Percentiles rank a stretch among this genome's conserved stretches.
These are phyloP conservation scores for Epirrhoe alternata DNA, from an alignment of 2,888 invertebrate genomes.

Conservation along the genomic window DNA sequence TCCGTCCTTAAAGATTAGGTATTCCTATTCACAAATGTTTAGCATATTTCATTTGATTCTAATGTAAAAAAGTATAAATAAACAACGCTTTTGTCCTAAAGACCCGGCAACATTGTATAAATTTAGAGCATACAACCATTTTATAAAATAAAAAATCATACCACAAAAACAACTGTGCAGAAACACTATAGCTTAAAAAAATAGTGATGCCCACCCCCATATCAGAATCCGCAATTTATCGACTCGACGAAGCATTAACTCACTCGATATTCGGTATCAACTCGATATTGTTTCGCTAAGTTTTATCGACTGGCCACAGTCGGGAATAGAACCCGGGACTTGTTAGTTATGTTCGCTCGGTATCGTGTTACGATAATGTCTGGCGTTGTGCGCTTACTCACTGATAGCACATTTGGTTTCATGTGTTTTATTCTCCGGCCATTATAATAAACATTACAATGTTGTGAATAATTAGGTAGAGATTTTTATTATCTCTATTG, in stretches of 20 bases:
- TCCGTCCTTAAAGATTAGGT: not conserved
- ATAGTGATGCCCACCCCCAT: conserved; percentile 47
- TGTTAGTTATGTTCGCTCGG: conserved; percentile 69
- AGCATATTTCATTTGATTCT: not conserved
- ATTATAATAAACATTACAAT: conserved; percentile 43
- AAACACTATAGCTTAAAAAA: conserved; percentile 37
- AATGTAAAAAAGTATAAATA: too few species aligned
- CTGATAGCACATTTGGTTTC: conserved; percentile 48
- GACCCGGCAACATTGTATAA: too few species aligned
- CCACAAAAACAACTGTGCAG: conserved; percentile 2
- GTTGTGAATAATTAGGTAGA: conserved; percentile 35
- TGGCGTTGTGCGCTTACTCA: conserved; percentile 53
- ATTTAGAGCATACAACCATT: not conserved
- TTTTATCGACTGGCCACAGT: conserved; percentile 60
- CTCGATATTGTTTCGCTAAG: conserved; percentile 72
- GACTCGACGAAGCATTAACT: conserved; percentile 60
- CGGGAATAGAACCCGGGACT: conserved; percentile 63
- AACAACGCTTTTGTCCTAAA: too few species aligned
- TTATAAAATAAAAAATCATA: not conserved
- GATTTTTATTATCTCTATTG: conserved; percentile 29
- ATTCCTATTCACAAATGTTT: not conserved
- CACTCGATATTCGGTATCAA: conserved; percentile 73
- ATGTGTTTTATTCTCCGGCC: conserved; percentile 44
- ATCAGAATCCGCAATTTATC: conserved; percentile 53
- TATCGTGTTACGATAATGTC: conserved; percentile 76